These are phyloP conservation scores for Limonius californicus DNA, from an alignment of 1,140 invertebrate genomes.

Conservation along the genomic window DNA sequence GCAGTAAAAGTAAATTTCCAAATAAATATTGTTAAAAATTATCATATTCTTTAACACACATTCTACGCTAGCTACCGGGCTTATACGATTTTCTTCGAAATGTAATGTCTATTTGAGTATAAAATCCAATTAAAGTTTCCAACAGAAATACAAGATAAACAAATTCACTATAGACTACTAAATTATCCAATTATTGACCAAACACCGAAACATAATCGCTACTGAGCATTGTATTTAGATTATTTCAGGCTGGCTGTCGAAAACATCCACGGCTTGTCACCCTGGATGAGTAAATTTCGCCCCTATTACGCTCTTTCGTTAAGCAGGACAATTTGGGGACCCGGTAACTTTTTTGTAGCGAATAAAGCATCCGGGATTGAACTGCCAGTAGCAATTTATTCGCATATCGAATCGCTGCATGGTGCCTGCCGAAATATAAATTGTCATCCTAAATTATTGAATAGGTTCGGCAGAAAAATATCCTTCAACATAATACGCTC, in stretches of 20 bases:
- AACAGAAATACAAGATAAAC: background rate
- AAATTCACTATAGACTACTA: background rate
- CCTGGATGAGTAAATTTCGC: background rate
- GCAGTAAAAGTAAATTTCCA: too few relatives aligned
- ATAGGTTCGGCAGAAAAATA: background rate
- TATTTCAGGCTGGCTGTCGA: conserved; percentile 10
- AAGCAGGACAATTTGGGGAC: background rate
- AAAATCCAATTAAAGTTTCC: background rate
- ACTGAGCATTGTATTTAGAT: conserved; percentile 10
- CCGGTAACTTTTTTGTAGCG: conserved; percentile 10
- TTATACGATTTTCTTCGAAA: too few relatives aligned
- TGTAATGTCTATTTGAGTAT: too few relatives aligned
- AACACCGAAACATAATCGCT: background rate
- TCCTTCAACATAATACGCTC: background rate
- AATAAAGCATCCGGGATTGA: conserved; percentile 11
- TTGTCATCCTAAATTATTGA: conserved; percentile 12
- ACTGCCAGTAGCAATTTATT: conserved; percentile 22
- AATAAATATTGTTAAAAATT: too few relatives aligned
- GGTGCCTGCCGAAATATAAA: conserved; percentile 4
- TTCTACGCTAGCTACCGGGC: too few relatives aligned
- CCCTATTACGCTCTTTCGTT: background rate
- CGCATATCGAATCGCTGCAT: conserved; percentile 13
- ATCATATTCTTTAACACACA: too few relatives aligned
- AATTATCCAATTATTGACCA: background rate
- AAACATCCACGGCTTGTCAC: background rate